phyloP scores from a whole-genome alignment of 2,888 invertebrate genomes.

The Heteromyza rotundicornis region DNA sequence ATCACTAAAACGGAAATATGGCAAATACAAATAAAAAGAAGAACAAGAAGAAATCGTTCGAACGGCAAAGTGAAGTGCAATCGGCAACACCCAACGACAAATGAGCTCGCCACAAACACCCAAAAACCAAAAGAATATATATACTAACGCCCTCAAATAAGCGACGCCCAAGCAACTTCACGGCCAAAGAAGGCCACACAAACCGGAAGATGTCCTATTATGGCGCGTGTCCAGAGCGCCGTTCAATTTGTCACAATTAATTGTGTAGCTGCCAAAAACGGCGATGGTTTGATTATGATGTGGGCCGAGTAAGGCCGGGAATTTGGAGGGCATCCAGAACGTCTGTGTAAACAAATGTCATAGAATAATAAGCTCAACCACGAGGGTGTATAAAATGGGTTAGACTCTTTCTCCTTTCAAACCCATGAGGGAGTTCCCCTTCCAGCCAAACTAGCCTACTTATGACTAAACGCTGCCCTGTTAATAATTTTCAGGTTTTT shows the following conservation, averaged over 20 bases:
- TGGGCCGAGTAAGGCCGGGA: background rate
- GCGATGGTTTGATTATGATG: no score
- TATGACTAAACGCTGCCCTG: background rate
- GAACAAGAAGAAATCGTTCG: background rate
- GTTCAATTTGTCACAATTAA: slow-evolving; percentile 63
- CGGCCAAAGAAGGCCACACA: slow-evolving; percentile 17
- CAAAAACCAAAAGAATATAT: background rate
- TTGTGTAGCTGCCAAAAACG: slow-evolving; percentile 49
- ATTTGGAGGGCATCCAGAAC: background rate
- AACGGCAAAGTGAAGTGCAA: background rate
- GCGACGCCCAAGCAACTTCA: background rate
- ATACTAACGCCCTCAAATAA: no score
- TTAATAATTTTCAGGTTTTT: slow-evolving; percentile 4
- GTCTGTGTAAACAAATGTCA: slow-evolving; percentile 28
- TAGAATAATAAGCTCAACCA: slow-evolving; percentile 36
- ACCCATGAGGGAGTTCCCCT: no score
- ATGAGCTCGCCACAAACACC: background rate
- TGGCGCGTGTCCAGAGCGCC: slow-evolving; percentile 59
- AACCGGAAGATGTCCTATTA: slow-evolving; percentile 56
- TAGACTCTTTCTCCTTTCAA: no score
- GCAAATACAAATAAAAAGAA: slow-evolving; percentile 20
- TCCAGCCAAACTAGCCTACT: background rate
- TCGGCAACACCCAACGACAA: background rate
- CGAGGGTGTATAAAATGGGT: no score
- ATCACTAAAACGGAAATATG: slow-evolving; percentile 45